A percentile compares a stretch with the other conserved stretches of the same genome.
Conservation (phyloP, 2,113 vertebrate species). For the Ivindomyrus marchei region DNA sequence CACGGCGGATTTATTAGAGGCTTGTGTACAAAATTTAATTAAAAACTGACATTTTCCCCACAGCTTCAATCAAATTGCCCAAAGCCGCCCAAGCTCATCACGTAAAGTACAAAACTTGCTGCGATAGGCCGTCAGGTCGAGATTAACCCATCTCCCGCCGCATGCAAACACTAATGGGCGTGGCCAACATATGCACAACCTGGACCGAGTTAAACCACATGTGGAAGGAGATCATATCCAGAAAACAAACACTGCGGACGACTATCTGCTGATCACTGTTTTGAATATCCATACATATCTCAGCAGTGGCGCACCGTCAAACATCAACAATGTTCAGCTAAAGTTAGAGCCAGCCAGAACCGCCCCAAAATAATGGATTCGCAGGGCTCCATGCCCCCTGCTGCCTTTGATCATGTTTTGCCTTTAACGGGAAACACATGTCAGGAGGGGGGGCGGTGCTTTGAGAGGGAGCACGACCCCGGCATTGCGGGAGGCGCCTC, state of each 20-base stretch:
- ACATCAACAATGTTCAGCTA: not conserved
- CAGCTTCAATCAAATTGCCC: not conserved
- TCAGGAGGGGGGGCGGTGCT: not conserved
- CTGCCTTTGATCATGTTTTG: not conserved
- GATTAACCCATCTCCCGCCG: not conserved
- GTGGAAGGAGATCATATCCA: not conserved
- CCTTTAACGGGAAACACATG: not conserved
- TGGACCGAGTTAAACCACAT: not conserved
- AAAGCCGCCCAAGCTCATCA: not conserved
- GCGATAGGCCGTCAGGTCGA: not conserved
- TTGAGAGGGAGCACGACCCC: not conserved
- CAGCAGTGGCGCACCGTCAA: not conserved
- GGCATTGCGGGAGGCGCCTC: not conserved
- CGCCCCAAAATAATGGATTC: not conserved
- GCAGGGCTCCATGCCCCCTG: not conserved
- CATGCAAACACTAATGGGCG: not conserved
- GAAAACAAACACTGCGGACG: not conserved
- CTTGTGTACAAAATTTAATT: not conserved
- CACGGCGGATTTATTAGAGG: not conserved
- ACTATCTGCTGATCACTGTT: not conserved
- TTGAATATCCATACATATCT: not conserved
- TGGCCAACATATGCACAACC: not conserved
- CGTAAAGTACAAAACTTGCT: not conserved
- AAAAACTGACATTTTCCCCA: slow-evolving; percentile 8
- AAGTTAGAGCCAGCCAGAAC: not conserved